Percentiles rank a stretch among this genome's conserved stretches.
These are phyloP conservation scores for Pollenia amentaria DNA, from an alignment of 2,888 invertebrate genomes.

Conservation along the genomic window DNA sequence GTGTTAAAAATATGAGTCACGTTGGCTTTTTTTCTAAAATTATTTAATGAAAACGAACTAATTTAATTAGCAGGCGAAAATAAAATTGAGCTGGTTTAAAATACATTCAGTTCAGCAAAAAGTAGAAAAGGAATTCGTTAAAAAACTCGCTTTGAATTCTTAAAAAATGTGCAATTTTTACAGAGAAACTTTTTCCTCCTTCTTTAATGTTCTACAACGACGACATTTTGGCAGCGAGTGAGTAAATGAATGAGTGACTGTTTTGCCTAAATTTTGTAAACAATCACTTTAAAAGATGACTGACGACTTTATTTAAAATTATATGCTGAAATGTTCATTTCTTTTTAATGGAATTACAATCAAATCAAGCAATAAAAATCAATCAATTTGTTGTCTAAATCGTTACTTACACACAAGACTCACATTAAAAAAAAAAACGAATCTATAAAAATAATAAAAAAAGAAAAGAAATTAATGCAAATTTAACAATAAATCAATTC, in stretches of 20 bases:
- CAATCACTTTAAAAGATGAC: conserved; percentile 8
- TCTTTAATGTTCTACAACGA: background rate
- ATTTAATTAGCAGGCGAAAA: conserved; percentile 20
- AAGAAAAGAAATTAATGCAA: conserved; percentile 66
- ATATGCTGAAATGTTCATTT: conserved; percentile 52
- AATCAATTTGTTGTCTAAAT: conserved; percentile 72
- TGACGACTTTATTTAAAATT: conserved; percentile 13
- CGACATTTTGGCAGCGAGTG: background rate
- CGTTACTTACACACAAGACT: conserved; percentile 56
- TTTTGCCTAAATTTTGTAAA: conserved; percentile 15
- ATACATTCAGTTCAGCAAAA: conserved; percentile 42
- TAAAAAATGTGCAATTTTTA: background rate
- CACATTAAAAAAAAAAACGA: background rate
- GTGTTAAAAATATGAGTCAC: conserved; percentile 36
- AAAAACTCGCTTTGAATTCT: conserved; percentile 20
- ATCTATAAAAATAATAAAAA: conserved; percentile 1
- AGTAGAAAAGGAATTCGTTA: background rate
- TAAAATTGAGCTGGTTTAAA: conserved; percentile 21
- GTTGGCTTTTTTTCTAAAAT: background rate
- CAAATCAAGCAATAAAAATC: conserved; percentile 72
- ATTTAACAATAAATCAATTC: conserved; percentile 73
- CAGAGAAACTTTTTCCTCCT: conserved; percentile 16
- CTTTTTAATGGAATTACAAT: conserved; percentile 71
- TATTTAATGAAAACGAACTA: background rate
- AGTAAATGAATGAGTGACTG: background rate